Percentiles rank a stretch among this genome's conserved stretches.
These are phyloP conservation scores for Coracopsis vasa DNA, from an alignment of 2,113 vertebrate genomes.

Conservation along the genomic window DNA sequence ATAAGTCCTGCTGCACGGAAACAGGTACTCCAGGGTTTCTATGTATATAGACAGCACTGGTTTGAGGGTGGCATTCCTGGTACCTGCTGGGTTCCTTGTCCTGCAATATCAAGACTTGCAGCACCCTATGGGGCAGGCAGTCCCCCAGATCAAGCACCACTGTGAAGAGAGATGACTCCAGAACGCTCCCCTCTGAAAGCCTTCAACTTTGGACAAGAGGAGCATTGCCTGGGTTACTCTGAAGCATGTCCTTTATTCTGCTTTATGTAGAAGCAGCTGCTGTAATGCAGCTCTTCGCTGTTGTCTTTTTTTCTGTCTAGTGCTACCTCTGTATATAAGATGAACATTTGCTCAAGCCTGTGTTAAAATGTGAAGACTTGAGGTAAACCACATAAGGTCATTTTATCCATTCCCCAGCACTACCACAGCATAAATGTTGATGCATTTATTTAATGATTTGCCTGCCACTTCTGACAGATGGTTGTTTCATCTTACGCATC, in stretches of 20 bases:
- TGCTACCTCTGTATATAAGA: background rate
- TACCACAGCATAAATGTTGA: background rate
- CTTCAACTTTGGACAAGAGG: rapidly evolving
- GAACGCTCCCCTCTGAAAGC: background rate
- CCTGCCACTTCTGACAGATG: background rate
- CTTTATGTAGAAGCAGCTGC: background rate
- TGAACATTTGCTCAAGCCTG: rapidly evolving
- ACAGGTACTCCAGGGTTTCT: rapidly evolving
- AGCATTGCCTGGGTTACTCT: rapidly evolving
- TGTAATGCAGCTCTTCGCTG: rapidly evolving
- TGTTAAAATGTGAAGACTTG: background rate
- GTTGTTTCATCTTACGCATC: background rate
- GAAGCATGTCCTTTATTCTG: background rate
- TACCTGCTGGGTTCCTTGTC: background rate
- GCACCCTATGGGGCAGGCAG: rapidly evolving
- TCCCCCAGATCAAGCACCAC: rapidly evolving
- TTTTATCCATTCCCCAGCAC: background rate
- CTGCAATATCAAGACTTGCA: rapidly evolving
- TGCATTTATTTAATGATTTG: background rate
- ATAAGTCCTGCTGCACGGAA: rapidly evolving
- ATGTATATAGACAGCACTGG: rapidly evolving
- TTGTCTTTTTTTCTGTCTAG: background rate
- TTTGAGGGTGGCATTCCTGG: background rate
- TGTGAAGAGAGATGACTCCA: rapidly evolving
- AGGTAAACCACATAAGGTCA: background rate